These are phyloP conservation scores for Leptinotarsa juncta DNA, from an alignment of 2,888 invertebrate species.

Conservation along the genomic window DNA sequence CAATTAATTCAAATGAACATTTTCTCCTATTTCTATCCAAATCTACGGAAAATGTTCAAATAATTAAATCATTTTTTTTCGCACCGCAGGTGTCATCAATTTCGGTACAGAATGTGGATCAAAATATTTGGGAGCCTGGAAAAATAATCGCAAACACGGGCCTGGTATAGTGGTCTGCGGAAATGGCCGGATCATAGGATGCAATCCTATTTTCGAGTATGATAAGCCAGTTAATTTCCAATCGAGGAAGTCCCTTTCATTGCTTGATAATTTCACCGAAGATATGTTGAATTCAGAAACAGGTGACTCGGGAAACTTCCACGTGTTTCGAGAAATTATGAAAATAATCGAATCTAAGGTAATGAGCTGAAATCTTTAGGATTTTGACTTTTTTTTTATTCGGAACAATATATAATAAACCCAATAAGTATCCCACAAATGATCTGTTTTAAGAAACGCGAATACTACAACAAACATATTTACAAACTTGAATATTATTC, in stretches of 20 bases:
- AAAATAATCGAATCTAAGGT: slow-evolving; percentile 31
- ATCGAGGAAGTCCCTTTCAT: not conserved
- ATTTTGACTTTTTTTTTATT: no score
- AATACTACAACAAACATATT: no score
- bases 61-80: no score
- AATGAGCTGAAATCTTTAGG: not conserved
- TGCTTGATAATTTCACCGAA: not conserved
- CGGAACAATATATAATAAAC: no score
- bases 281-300: not conserved
- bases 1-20: no score
- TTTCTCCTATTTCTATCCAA: no score
- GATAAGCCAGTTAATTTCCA: slow-evolving; percentile 65
- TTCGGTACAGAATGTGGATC: slow-evolving; percentile 70
- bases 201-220: slow-evolving; percentile 68
- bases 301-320: not conserved
- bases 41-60: no score
- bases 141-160: slow-evolving; percentile 71
- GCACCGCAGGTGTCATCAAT: slow-evolving; percentile 59
- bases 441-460: no score
- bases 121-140: slow-evolving; percentile 70
- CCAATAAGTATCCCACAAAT: no score
- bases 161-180: slow-evolving; percentile 69
- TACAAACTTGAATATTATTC: no score
- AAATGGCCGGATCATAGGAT: slow-evolving; percentile 68
- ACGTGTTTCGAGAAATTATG: slow-evolving; percentile 25